Evolutionary conservation across 2,113 vertebrate species (phyloP).

Genomic region (Petrocephalus zakoni): DNA sequence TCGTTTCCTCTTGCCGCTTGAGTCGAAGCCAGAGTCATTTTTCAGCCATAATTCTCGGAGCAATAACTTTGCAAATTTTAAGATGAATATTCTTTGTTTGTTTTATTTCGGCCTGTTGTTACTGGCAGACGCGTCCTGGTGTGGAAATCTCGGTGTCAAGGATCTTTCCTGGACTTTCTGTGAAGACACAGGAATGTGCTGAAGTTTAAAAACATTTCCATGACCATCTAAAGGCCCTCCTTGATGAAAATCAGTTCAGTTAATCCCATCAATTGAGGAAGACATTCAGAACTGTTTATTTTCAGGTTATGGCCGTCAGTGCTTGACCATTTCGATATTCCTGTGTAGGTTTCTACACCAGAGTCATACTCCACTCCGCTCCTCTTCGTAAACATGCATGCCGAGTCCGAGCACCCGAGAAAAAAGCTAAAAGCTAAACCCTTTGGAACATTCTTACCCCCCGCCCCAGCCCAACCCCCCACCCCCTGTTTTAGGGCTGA

Average conservation of each 20-base stretch:
- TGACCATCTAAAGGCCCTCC: background rate
- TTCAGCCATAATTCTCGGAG: background rate
- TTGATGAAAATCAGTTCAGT: background rate
- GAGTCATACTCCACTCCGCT: no score
- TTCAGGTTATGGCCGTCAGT: background rate
- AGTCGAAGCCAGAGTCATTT: background rate
- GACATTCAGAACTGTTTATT: background rate
- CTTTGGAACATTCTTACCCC: background rate
- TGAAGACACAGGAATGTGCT: background rate
- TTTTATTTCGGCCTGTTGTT: constrained; percentile 1
- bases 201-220: background rate
- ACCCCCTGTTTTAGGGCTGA: background rate
- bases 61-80: background rate
- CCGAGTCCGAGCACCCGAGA: background rate
- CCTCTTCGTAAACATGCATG: background rate
- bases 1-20: background rate
- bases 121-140: background rate
- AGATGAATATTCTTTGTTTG: background rate
- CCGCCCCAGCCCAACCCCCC: background rate
- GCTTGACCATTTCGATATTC: background rate
- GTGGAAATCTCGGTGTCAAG: background rate
- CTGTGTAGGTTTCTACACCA: background rate
- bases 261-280: background rate
- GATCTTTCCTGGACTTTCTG: background rate
- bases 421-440: background rate